These are phyloP conservation scores for Calyptomena viridis DNA, from an alignment of 2,113 vertebrate species.

Conservation along the genomic window DNA sequence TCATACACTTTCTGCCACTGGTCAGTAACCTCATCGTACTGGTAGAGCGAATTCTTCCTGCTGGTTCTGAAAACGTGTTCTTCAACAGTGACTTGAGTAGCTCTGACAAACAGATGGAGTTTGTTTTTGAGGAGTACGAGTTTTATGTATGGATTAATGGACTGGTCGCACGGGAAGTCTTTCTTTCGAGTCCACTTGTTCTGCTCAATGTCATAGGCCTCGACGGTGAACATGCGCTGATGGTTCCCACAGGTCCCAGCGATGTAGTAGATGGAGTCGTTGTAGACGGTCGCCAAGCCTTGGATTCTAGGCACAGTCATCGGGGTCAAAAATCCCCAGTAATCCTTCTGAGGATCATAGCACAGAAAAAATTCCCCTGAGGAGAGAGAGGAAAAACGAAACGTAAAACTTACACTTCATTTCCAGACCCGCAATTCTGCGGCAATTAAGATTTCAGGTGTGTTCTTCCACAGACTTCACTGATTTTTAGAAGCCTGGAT, in stretches of 20 bases:
- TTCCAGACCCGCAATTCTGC: background rate
- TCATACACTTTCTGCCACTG: conserved; percentile 95
- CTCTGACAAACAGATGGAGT: conserved; percentile 94
- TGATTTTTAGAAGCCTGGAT: background rate
- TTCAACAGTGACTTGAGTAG: conserved; percentile 97
- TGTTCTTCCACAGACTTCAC: background rate
- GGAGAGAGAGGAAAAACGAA: conserved; percentile 22
- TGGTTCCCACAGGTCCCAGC: conserved; percentile 95
- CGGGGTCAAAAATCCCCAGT: conserved; percentile 93
- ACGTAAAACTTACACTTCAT: background rate
- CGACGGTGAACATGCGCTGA: conserved; percentile 94
- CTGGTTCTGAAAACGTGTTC: conserved; percentile 98
- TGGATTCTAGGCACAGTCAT: conserved; percentile 95
- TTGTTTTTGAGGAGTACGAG: conserved; percentile 90
- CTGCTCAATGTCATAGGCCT: conserved; percentile 93
- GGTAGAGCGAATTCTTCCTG: conserved; percentile 98
- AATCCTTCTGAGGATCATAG: conserved; percentile 95
- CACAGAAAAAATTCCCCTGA: conserved; percentile 97
- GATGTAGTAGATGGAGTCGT: conserved; percentile 94
- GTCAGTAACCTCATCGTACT: conserved; percentile 90
- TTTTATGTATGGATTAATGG: conserved; percentile 96
- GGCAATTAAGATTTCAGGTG: background rate
- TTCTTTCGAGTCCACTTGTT: conserved; percentile 90
- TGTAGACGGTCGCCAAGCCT: conserved; percentile 90
- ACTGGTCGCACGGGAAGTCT: conserved; percentile 95